Percentiles rank a stretch among this genome's conserved stretches.
These are phyloP conservation scores for Argya squamiceps DNA, from an alignment of 2,797 vertebrate species.

Conservation along the genomic window DNA sequence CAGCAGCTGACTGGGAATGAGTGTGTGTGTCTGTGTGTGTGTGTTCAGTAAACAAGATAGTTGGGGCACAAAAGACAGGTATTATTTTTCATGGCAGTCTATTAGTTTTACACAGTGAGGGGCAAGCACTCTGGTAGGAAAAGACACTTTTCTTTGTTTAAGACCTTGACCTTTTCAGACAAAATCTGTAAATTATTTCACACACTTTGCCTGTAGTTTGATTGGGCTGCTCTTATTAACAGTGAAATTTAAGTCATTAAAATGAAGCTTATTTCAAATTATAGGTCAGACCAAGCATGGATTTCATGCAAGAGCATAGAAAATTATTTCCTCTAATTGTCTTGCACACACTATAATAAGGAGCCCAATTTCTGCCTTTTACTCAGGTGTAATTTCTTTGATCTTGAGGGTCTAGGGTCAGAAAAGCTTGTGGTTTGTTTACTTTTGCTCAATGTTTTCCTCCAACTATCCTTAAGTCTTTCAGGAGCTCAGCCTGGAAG, in stretches of 20 bases:
- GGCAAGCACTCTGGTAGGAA: neutral
- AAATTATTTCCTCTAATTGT: constrained; percentile 17
- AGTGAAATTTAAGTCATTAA: constrained; percentile 52
- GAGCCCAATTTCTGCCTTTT: neutral
- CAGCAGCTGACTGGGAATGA: neutral
- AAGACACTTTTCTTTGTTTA: constrained; percentile 38
- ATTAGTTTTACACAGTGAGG: neutral
- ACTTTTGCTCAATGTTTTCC: neutral
- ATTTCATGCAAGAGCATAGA: neutral
- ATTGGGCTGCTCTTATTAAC: constrained; percentile 44
- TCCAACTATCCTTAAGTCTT: neutral
- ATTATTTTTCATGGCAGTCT: constrained; percentile 3
- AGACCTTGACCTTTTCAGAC: constrained; percentile 51
- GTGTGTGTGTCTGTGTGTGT: neutral
- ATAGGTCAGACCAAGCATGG: constrained; percentile 12
- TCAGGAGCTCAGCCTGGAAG: neutral
- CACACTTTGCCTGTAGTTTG: neutral
- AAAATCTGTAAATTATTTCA: constrained; percentile 52
- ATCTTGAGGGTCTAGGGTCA: neutral
- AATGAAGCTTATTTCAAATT: constrained; percentile 27
- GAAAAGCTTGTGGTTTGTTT: constrained; percentile 3
- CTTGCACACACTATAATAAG: neutral
- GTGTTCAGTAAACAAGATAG: neutral
- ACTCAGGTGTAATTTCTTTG: neutral
- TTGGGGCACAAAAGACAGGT: neutral